phyloP scores from a whole-genome alignment of 2,113 vertebrate genomes.

The Podarcis muralis region DNA sequence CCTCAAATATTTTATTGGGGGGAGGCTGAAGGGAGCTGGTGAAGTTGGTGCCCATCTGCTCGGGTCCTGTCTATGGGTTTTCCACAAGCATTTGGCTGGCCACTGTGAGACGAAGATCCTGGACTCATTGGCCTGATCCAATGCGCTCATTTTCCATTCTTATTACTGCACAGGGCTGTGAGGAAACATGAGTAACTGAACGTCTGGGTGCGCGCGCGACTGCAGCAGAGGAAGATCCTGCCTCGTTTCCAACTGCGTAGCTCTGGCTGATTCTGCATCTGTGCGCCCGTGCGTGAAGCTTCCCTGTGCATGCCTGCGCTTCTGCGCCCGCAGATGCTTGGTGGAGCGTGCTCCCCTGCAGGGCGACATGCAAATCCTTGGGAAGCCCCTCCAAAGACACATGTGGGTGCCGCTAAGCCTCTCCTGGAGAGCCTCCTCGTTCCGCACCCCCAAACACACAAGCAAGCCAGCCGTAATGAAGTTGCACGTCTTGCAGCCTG shows the following conservation, averaged over 20 bases:
- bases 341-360: neutral
- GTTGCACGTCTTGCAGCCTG: conserved; percentile 50
- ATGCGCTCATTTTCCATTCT: accelerated
- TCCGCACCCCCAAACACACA: neutral
- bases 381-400: accelerated
- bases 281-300: neutral
- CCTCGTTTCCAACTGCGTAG: neutral
- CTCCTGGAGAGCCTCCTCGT: neutral
- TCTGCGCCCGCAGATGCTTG: neutral
- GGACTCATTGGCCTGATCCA: no score
- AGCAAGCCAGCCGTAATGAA: conserved; percentile 17
- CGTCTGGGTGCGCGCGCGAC: no score
- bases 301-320: neutral
- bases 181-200: no score
- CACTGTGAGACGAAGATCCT: no score
- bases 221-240: neutral
- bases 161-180: no score
- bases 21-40: no score
- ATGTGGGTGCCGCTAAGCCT: neutral
- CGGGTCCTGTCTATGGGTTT: no score
- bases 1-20: no score
- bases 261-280: neutral
- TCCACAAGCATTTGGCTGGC: no score
- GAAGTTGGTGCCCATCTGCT: no score
- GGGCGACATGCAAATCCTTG: neutral